Evolutionary conservation across 2,888 invertebrate genomes (phyloP).

Genomic region (Drosophila fungiperda): DNA sequence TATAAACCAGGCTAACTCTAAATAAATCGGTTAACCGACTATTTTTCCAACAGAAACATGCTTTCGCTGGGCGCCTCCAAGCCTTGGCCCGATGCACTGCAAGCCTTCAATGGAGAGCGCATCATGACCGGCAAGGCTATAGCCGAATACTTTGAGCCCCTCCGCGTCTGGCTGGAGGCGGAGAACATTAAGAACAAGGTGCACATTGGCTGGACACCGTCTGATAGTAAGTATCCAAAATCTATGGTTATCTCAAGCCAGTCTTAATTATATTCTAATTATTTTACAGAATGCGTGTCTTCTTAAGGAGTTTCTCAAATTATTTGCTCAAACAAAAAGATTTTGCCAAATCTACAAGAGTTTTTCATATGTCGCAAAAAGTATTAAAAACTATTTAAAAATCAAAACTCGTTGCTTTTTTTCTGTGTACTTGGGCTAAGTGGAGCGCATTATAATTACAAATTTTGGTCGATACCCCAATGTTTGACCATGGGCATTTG

Average conservation of each 20-base stretch:
- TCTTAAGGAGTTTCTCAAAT: slow-evolving; percentile 31
- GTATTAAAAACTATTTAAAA: slow-evolving; percentile 48
- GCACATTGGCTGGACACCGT: slow-evolving; percentile 88
- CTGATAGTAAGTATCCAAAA: slow-evolving; percentile 77
- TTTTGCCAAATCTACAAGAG: slow-evolving; percentile 10
- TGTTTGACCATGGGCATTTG: slow-evolving; percentile 26
- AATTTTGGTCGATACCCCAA: slow-evolving; percentile 36
- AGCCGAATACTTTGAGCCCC: slow-evolving; percentile 92
- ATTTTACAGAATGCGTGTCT: slow-evolving; percentile 62
- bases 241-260: background rate
- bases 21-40: background rate
- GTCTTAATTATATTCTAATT: background rate
- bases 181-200: slow-evolving; percentile 90
- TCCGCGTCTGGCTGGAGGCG: slow-evolving; percentile 90
- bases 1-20: too few species aligned
- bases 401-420: slow-evolving; percentile 25
- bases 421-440: background rate
- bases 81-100: slow-evolving; percentile 95
- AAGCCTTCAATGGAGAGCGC: slow-evolving; percentile 91
- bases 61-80: slow-evolving; percentile 90
- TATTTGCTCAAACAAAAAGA: slow-evolving; percentile 36
- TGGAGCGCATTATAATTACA: slow-evolving; percentile 60
- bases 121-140: slow-evolving; percentile 91
- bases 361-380: slow-evolving; percentile 13
- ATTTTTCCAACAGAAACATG: slow-evolving; percentile 87